Evolutionary conservation across 2,888 invertebrate species (phyloP).

Genomic region (Leptopilina drosophilae): DNA sequence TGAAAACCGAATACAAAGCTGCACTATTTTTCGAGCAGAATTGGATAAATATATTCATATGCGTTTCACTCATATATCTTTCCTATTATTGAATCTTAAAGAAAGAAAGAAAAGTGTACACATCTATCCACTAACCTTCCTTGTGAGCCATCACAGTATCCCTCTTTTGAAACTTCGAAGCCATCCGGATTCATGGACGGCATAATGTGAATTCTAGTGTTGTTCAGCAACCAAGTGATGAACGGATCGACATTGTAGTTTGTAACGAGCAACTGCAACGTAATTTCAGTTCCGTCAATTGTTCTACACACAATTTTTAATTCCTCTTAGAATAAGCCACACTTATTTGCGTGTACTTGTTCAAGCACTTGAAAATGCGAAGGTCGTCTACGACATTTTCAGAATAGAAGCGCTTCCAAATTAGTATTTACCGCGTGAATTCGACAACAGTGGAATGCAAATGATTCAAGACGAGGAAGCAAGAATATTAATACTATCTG

Average conservation of each 20-base stretch:
- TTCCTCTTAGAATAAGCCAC: too few relatives aligned
- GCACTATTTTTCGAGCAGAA: too few relatives aligned
- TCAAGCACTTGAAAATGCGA: neutral
- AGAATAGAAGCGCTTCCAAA: slow-evolving; percentile 22
- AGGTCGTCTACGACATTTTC: neutral
- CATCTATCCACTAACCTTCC: slow-evolving; percentile 82
- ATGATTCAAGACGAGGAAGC: neutral
- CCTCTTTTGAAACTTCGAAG: slow-evolving; percentile 93
- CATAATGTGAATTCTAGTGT: slow-evolving; percentile 97
- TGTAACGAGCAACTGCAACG: slow-evolving; percentile 87
- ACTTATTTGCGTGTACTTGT: too few relatives aligned
- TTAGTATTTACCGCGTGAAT: slow-evolving; percentile 27
- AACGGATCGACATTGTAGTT: slow-evolving; percentile 90
- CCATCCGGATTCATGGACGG: slow-evolving; percentile 99
- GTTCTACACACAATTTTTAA: too few relatives aligned
- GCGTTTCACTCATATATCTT: too few relatives aligned
- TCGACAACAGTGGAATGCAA: slow-evolving; percentile 14
- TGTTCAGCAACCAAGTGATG: slow-evolving; percentile 93
- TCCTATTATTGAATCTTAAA: too few relatives aligned
- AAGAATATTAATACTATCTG: slow-evolving; percentile 19
- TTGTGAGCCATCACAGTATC: slow-evolving; percentile 90
- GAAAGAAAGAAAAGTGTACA: neutral
- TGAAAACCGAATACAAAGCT: too few relatives aligned
- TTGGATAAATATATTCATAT: too few relatives aligned
- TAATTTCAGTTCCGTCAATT: neutral